Evolutionary conservation across 1,140 invertebrate genomes (phyloP).

Genomic region (Prorops nasuta): DNA sequence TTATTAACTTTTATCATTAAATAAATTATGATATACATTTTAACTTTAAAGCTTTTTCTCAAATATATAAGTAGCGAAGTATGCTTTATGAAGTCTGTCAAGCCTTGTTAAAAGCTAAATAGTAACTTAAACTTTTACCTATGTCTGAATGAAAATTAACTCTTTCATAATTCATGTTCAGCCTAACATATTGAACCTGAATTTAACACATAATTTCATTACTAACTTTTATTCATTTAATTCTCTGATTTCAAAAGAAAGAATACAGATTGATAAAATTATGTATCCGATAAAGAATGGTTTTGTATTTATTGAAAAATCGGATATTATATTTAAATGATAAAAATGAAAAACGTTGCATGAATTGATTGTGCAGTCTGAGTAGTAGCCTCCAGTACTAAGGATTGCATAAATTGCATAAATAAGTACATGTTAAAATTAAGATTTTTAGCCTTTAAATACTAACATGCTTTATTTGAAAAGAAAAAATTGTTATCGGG

Average conservation of each 20-base stretch:
- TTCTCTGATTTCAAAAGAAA: too few species aligned
- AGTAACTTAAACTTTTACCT: too few species aligned
- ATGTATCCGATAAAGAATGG: too few species aligned
- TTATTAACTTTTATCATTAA: conserved; percentile 50
- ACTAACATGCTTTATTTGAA: conserved; percentile 48
- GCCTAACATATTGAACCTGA: too few species aligned
- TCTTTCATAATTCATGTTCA: too few species aligned
- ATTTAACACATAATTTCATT: too few species aligned
- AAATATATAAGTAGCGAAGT: conserved; percentile 28
- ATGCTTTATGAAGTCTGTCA: conserved; percentile 28
- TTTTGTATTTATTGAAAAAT: too few species aligned
- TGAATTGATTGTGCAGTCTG: conserved; percentile 27
- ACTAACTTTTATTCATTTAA: too few species aligned
- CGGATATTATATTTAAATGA: too few species aligned
- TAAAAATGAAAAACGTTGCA: conserved; percentile 18
- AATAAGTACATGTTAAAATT: conserved; percentile 38
- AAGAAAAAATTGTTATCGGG: conserved; percentile 44
- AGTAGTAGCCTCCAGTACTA: conserved; percentile 42
- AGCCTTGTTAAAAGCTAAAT: conserved; percentile 17
- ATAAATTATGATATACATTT: conserved; percentile 40
- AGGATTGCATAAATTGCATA: conserved; percentile 22
- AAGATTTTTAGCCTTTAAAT: conserved; percentile 38
- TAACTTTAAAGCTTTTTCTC: conserved; percentile 40
- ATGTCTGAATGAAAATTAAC: too few species aligned
- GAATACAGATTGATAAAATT: too few species aligned